These are phyloP conservation scores for Stictocephala bisonia DNA, from an alignment of 2,888 invertebrate genomes.

Conservation along the genomic window DNA sequence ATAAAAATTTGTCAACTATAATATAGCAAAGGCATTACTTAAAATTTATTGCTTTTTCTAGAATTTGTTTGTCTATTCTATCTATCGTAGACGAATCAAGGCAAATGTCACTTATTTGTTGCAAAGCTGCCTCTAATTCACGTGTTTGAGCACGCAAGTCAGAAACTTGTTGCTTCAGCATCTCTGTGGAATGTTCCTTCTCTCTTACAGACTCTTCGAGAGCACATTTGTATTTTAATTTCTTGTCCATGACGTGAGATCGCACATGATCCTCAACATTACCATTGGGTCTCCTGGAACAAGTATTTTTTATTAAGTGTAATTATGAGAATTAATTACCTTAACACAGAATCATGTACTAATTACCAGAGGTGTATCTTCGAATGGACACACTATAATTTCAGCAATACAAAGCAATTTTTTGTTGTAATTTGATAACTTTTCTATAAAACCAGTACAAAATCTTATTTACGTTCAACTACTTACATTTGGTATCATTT, in stretches of 20 bases:
- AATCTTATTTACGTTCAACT: too few relatives aligned
- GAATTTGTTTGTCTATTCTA: neutral
- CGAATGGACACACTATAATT: too few relatives aligned
- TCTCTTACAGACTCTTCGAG: neutral
- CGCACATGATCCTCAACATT: constrained; percentile 23
- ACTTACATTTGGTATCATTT: too few relatives aligned
- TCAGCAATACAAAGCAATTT: too few relatives aligned
- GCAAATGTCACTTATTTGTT: neutral
- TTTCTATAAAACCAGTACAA: too few relatives aligned
- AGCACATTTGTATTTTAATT: neutral
- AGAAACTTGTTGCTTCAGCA: neutral
- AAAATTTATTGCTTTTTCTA: neutral
- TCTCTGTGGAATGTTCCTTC: constrained; percentile 5
- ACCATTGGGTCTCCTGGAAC: constrained; percentile 32
- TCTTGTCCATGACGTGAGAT: constrained; percentile 16
- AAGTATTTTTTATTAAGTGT: neutral
- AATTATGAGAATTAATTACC: too few relatives aligned
- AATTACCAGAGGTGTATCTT: too few relatives aligned
- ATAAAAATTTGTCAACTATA: too few relatives aligned
- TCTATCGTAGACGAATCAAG: neutral
- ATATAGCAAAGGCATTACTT: too few relatives aligned
- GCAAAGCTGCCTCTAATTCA: neutral
- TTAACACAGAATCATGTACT: too few relatives aligned
- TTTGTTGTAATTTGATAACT: too few relatives aligned
- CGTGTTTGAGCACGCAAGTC: neutral